Percentiles rank a stretch among this genome's conserved stretches.
Evolutionary conservation across 35 echinoderm and acorn worm species (phyloP).

Genomic region (Amphiura filiformis): DNA sequence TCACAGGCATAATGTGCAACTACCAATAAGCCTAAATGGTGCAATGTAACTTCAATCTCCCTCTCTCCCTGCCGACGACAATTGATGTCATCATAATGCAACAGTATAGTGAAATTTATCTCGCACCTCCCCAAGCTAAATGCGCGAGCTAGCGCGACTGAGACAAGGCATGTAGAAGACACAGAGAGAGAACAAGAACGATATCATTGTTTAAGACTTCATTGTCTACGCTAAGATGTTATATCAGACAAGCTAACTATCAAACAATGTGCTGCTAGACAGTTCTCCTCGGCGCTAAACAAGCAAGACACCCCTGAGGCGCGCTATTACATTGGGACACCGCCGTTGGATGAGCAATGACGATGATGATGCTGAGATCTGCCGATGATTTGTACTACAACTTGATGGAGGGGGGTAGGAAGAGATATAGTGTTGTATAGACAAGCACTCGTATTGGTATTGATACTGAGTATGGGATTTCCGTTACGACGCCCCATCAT

Average conservation of each 20-base stretch:
- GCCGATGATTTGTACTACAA: background rate
- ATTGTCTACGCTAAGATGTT: background rate
- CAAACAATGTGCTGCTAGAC: no score
- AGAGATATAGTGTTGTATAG: background rate
- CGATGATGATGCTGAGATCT: background rate
- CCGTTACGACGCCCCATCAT: background rate
- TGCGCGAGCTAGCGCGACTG: background rate
- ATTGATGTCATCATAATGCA: background rate
- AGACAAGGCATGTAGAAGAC: background rate
- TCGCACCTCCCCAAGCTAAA: background rate
- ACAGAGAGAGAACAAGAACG: background rate
- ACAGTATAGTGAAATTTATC: conserved; percentile 10
- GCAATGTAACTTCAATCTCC: background rate
- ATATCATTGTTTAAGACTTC: background rate
- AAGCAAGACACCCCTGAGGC: no score
- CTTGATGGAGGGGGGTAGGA: background rate
- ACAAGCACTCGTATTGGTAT: background rate
- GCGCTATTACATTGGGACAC: no score
- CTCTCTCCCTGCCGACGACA: background rate
- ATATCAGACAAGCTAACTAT: no score
- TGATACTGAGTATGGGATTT: background rate
- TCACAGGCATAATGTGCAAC: no score
- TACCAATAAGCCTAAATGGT: background rate
- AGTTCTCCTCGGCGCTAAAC: no score
- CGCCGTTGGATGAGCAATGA: no score